These are phyloP conservation scores for Synaphobranchus kaupii DNA, from an alignment of 2,797 vertebrate genomes.

Conservation along the genomic window DNA sequence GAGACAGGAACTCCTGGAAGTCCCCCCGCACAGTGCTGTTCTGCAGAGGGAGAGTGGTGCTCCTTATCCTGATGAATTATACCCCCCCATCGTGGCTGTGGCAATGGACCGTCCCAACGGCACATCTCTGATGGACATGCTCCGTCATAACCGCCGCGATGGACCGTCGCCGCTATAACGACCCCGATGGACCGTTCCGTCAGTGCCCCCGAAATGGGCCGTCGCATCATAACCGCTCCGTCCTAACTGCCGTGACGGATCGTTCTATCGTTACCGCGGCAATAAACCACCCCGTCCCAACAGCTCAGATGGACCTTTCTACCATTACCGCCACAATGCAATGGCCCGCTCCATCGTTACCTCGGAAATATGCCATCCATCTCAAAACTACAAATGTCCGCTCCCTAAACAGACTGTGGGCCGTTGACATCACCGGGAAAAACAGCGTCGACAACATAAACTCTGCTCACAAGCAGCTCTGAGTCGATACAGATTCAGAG, in stretches of 20 bases:
- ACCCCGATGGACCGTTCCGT: neutral
- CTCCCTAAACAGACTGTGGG: neutral
- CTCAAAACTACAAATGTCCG: neutral
- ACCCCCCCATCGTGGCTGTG: neutral
- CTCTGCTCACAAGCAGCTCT: neutral
- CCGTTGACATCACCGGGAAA: neutral
- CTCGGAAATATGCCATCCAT: neutral
- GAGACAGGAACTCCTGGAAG: slow-evolving; percentile 96
- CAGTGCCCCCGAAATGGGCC: neutral
- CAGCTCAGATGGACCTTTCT: neutral
- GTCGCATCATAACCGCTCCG: neutral
- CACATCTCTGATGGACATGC: neutral
- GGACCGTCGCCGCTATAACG: neutral
- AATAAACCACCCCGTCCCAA: neutral
- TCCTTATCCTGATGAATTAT: neutral
- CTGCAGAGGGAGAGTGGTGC: slow-evolving; percentile 63
- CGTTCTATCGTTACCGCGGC: neutral
- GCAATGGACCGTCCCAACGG: neutral
- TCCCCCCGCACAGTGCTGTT: slow-evolving; percentile 83
- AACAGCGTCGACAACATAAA: neutral
- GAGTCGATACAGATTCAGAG: neutral
- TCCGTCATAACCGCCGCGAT: neutral
- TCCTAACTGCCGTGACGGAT: neutral
- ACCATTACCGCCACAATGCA: neutral
- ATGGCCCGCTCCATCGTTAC: neutral